Evolutionary conservation across 2,113 vertebrate species (phyloP), one percentile per base, ranked within the genome.

Genomic region (Asarcornis scutulata): DNA sequence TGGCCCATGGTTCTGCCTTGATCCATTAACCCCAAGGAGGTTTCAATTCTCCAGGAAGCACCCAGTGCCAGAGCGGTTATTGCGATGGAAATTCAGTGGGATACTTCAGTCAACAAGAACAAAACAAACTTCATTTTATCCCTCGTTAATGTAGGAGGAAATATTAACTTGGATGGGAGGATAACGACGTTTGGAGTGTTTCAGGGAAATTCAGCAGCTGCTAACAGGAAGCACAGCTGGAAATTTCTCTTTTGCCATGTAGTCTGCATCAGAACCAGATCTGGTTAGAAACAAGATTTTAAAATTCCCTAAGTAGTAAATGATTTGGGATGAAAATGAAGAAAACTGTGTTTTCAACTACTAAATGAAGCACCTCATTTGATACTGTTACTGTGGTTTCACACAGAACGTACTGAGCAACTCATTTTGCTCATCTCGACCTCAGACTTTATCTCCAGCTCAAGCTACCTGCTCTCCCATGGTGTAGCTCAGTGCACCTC

Each of bases 61-160:
- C 75, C 50, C 78, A 59, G 25, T 13, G 36, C 75, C 89, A 68
- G 73, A 88, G 85, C 52, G 63, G 55, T 46, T 89, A 53, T 3
- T 92, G 75, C 0, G 11, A 78, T 83, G 91, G 89, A 89, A 80
- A 87, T 94, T 68, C 88, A 60, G 52, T 52, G 83, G 78, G 83
- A 81, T 53, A 14, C 50, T 85, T 86, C 13, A 89, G 26, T 84
- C 91, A 85, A 93, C 34, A 90, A 44, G 40, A 86, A 48, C 1
- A 44, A 64, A 96, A 94, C 73, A 95, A 91, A 66, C 55, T 92
- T 88, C 84, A 40, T 93, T 91, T 93, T 36, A 90, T 82, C n/a
- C 74, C 27, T 82, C 40, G 78, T 48, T 83, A 85, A 79, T 21
- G 66, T 53, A 40, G 85, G 64, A 62, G 85, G 88, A 87, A 83